phyloP scores from a whole-genome alignment of 1,140 invertebrate genomes.

The Teleogryllus occipitalis region DNA sequence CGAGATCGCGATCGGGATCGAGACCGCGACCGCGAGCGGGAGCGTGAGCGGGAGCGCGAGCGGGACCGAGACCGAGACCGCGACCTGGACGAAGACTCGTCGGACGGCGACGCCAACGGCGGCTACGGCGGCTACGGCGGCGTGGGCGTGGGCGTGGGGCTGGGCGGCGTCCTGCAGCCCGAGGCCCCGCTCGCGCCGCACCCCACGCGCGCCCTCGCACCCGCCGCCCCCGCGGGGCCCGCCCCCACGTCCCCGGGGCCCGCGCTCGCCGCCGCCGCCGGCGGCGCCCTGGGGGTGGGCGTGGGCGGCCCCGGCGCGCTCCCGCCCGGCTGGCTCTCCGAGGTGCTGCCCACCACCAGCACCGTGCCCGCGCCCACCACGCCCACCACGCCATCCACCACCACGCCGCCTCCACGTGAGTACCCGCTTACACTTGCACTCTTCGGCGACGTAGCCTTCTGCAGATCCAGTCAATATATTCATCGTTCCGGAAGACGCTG shows the following conservation, averaged over 20 bases:
- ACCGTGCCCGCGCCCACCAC: slow-evolving; percentile 29
- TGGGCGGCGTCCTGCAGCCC: slow-evolving; percentile 24
- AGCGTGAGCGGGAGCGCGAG: background rate
- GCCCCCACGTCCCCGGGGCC: background rate
- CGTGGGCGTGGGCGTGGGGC: slow-evolving; percentile 15
- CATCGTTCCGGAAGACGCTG: no score
- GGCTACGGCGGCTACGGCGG: slow-evolving; percentile 14
- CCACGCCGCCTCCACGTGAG: slow-evolving; percentile 30
- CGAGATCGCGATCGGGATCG: background rate
- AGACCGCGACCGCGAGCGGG: background rate
- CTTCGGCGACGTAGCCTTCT: background rate
- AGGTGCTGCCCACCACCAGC: slow-evolving; percentile 31
- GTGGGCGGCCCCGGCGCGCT: background rate
- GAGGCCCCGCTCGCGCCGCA: slow-evolving; percentile 30
- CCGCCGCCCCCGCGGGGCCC: slow-evolving; percentile 28
- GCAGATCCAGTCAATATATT: no score
- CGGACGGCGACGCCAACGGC: background rate
- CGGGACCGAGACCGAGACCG: slow-evolving; percentile 21
- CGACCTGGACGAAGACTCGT: slow-evolving; percentile 25
- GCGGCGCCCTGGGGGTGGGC: slow-evolving; percentile 40
- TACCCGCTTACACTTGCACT: background rate
- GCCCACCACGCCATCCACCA: slow-evolving; percentile 27
- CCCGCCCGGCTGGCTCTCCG: background rate
- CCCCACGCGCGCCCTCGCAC: slow-evolving; percentile 34
- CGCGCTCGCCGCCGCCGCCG: slow-evolving; percentile 7